These are phyloP conservation scores for Amphibalanus amphitrite DNA, from an alignment of 1,140 invertebrate genomes.

Conservation along the genomic window DNA sequence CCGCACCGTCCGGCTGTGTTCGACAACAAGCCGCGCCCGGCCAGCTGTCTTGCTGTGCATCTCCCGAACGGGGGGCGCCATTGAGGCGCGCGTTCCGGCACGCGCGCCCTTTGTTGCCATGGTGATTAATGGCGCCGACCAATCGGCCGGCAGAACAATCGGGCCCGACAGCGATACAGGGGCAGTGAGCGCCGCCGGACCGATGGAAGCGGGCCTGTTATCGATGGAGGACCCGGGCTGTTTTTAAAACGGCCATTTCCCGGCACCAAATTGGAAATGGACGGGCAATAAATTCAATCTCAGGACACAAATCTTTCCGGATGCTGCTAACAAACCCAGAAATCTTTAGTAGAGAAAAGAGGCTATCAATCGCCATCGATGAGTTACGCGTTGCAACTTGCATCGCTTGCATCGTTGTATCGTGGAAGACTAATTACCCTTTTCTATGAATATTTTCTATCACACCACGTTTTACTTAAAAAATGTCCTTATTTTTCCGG, in stretches of 20 bases:
- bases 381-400: too few species aligned
- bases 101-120: slow-evolving; percentile 1
- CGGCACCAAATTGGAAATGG: background rate
- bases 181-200: background rate
- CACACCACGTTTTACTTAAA: too few species aligned
- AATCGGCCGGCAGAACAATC: background rate
- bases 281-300: background rate
- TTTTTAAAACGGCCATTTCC: background rate
- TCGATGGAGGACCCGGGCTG: background rate
- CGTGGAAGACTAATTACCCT: too few species aligned
- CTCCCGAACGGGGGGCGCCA: background rate
- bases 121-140: background rate
- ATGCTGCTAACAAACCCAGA: too few species aligned
- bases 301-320: too few species aligned
- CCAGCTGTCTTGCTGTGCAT: background rate
- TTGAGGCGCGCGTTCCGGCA: background rate
- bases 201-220: background rate
- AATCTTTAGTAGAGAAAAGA: too few species aligned
- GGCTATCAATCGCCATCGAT: too few species aligned
- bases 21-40: background rate
- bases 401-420: too few species aligned
- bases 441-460: too few species aligned
- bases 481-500: too few species aligned
- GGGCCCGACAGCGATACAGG: background rate
- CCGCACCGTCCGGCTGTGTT: background rate